Evolutionary conservation across 2,888 invertebrate species (phyloP).

Genomic region (Fragum whitleyi): DNA sequence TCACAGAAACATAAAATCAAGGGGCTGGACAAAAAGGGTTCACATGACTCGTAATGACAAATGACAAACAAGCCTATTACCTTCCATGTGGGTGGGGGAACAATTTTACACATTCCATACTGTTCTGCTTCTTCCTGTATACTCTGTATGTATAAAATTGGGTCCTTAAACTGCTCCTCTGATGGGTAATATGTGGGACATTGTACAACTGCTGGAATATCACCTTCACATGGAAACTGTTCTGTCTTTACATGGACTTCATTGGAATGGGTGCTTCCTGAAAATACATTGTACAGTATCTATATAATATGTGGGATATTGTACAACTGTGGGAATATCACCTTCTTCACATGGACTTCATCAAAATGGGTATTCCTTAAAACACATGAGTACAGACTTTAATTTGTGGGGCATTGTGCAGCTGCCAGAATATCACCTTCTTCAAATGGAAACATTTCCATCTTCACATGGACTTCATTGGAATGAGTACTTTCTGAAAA

Average conservation of each 20-base stretch:
- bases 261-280: constrained; percentile 47
- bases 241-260: constrained; percentile 56
- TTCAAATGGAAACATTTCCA: constrained; percentile 56
- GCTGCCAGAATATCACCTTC: constrained; percentile 55
- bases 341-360: too few species aligned
- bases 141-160: constrained; percentile 92
- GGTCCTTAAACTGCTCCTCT: constrained; percentile 94
- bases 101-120: constrained; percentile 94
- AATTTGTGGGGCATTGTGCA: constrained; percentile 88
- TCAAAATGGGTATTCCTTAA: too few species aligned
- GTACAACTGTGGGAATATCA: too few species aligned
- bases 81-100: constrained; percentile 89
- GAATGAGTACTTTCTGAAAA: constrained; percentile 40
- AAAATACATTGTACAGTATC: not conserved
- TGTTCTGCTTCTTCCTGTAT: constrained; percentile 91
- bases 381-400: constrained; percentile 75
- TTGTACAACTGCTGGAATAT: constrained; percentile 59
- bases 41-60: too few species aligned
- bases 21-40: too few species aligned
- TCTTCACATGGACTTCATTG: constrained; percentile 53
- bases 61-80: constrained; percentile 66
- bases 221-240: constrained; percentile 55
- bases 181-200: constrained; percentile 91
- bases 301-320: too few species aligned
- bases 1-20: too few species aligned